Base-by-base conservation (phyloP, 2,888 invertebrate species). In the Dolomedes plantarius region DNA sequence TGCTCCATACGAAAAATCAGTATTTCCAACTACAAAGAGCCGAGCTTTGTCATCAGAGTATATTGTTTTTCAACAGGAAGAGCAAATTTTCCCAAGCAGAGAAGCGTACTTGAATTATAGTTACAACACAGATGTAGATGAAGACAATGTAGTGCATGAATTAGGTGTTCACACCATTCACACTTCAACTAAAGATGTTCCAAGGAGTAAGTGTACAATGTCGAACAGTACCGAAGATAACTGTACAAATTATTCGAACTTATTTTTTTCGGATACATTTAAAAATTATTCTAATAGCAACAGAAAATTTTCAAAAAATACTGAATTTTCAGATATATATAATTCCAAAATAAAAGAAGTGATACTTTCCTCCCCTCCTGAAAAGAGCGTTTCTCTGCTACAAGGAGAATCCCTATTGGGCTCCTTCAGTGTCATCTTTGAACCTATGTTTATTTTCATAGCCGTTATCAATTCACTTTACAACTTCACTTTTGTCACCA, bases 361-460 rank as follows among this genome's bases (percentile, higher is more conserved):
- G 36, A 36, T 36, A 11, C n/a, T n/a, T n/a, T n/a, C n/a, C n/a
- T n/a, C n/a, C n/a, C n/a, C n/a, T 7, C 36, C 11, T 11, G 11
- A 36, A 36, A 36, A 36, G 6, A 5, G 7, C 36, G 36, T 7
- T 36, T 7, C 36, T 36, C 36, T 36, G 11, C n/a, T n/a, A n/a
- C n/a, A n/a, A 46, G 16, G 16, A n/a, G 16, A 6, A 9, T 46
- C 46, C 46, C 13, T 16, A 1, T n/a, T 71, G 0, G 46, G 41
- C 0, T 36, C 68, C 0, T 85, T 85, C 32, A 76, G 64, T 5
- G 27, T 86, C 13, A 46, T 86, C 11, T 72, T 23, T 29, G 86
- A 86, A 5, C 87, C 87, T 7, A 39, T 82, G 7, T 87, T 87
- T 16, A 13, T 80, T 23, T 41, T 81, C 19, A 68, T 81, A 19